Evolutionary conservation across 2,797 vertebrate genomes (phyloP).

Genomic region (Bradypodion ventrale): DNA sequence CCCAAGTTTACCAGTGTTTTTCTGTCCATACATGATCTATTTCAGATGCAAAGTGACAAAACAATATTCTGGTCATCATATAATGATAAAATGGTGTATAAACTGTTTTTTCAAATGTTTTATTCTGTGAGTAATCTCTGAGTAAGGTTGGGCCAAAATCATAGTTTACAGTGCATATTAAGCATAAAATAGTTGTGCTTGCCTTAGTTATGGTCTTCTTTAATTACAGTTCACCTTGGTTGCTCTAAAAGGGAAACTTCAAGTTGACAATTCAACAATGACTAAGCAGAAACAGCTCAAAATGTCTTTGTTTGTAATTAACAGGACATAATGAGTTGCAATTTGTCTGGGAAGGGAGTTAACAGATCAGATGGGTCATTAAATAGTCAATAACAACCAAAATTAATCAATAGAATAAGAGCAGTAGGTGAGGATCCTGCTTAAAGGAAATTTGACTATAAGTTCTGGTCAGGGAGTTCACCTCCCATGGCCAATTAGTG

Average conservation of each 20-base stretch:
- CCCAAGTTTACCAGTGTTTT: too few relatives aligned
- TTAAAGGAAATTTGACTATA: too few relatives aligned
- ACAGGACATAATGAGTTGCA: background rate
- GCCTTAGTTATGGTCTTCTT: too few relatives aligned
- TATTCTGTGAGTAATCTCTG: background rate
- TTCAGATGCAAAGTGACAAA: too few relatives aligned
- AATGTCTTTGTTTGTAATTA: background rate
- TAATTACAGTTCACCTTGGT: too few relatives aligned
- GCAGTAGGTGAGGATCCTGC: background rate
- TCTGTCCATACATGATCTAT: too few relatives aligned
- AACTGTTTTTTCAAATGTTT: background rate
- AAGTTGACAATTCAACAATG: background rate
- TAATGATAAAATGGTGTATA: too few relatives aligned
- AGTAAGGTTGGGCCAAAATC: background rate
- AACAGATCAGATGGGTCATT: background rate
- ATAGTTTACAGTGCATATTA: too few relatives aligned
- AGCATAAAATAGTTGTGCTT: too few relatives aligned
- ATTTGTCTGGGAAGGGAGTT: background rate
- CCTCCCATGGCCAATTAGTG: too few relatives aligned
- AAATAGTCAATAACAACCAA: background rate
- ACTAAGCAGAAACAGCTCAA: background rate
- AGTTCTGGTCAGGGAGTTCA: too few relatives aligned
- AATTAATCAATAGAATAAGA: background rate
- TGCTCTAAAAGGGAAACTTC: background rate
- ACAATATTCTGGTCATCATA: too few relatives aligned